These are phyloP conservation scores for Drosophila phalerata DNA, from an alignment of 2,888 invertebrate species.

Conservation along the genomic window DNA sequence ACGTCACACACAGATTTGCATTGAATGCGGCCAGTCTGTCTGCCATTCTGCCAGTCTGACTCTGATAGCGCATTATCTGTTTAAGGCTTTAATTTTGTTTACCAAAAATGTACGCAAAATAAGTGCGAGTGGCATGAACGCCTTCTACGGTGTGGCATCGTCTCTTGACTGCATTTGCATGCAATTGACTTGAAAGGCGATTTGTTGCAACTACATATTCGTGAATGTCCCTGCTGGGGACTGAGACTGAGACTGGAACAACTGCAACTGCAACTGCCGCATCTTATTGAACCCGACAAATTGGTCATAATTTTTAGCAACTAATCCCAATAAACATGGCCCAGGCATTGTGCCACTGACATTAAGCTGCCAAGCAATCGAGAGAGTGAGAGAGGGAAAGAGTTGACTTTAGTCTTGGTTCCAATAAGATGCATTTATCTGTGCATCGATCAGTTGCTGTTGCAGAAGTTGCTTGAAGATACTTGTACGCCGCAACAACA, in stretches of 20 bases:
- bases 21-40: slow-evolving; percentile 61
- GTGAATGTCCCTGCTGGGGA: slow-evolving; percentile 34
- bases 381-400: slow-evolving; percentile 16
- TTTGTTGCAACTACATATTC: slow-evolving; percentile 23
- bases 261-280: slow-evolving; percentile 29
- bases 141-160: slow-evolving; percentile 70
- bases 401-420: slow-evolving; percentile 40
- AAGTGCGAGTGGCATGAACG: slow-evolving; percentile 68
- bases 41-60: slow-evolving; percentile 40
- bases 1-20: slow-evolving; percentile 73
- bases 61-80: slow-evolving; percentile 78
- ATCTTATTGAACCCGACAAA: slow-evolving; percentile 77
- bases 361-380: slow-evolving; percentile 70
- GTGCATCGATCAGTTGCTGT: slow-evolving; percentile 68
- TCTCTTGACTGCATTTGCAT: slow-evolving; percentile 67
- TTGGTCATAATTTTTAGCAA: slow-evolving; percentile 82
- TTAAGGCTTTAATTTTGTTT: slow-evolving; percentile 81
- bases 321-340: slow-evolving; percentile 83
- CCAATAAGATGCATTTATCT: slow-evolving; percentile 78
- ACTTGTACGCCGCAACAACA: slow-evolving; percentile 30
- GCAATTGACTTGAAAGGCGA: slow-evolving; percentile 78
- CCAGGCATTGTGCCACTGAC: slow-evolving; percentile 77
- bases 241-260: background rate
- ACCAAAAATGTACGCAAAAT: slow-evolving; percentile 80
- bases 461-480: slow-evolving; percentile 2